Percentiles rank a stretch among this genome's conserved stretches.
Evolutionary conservation across 2,888 invertebrate genomes (phyloP).

Genomic region (Epinotia demarniana): DNA sequence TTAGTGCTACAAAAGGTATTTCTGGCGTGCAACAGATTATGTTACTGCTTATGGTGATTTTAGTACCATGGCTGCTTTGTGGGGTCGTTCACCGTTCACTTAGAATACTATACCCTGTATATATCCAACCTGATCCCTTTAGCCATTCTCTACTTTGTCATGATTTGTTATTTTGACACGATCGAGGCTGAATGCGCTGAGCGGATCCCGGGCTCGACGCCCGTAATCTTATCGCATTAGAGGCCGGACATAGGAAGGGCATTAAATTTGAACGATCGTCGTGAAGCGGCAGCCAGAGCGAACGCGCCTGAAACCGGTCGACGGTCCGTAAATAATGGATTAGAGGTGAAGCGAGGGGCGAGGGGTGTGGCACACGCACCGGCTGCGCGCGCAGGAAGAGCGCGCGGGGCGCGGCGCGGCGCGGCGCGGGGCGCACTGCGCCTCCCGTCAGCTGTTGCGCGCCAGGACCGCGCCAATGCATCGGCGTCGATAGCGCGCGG

Average conservation of each 20-base stretch:
- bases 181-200: conserved; percentile 44
- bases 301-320: conserved; percentile 83
- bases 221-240: conserved; percentile 81
- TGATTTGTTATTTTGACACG: conserved; percentile 24
- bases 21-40: conserved; percentile 69
- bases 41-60: conserved; percentile 65
- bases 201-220: conserved; percentile 57
- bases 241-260: conserved; percentile 84
- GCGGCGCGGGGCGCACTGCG: conserved; percentile 69
- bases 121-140: conserved; percentile 60
- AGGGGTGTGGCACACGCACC: conserved; percentile 74
- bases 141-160: conserved; percentile 15
- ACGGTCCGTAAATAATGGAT: conserved; percentile 84
- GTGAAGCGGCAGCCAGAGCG: conserved; percentile 75
- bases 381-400: conserved; percentile 72
- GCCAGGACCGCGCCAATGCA: conserved; percentile 82
- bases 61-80: conserved; percentile 62
- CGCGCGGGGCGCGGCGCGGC: conserved; percentile 55
- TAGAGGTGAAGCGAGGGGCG: conserved; percentile 78
- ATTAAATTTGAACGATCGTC: conserved; percentile 82
- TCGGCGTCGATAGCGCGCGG: conserved; percentile 77
- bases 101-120: conserved; percentile 49
- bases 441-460: conserved; percentile 85
- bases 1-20: conserved; percentile 67
- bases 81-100: conserved; percentile 64